Conservation (phyloP, 2,797 vertebrate species). For the Sphenopsis melanotis region DNA sequence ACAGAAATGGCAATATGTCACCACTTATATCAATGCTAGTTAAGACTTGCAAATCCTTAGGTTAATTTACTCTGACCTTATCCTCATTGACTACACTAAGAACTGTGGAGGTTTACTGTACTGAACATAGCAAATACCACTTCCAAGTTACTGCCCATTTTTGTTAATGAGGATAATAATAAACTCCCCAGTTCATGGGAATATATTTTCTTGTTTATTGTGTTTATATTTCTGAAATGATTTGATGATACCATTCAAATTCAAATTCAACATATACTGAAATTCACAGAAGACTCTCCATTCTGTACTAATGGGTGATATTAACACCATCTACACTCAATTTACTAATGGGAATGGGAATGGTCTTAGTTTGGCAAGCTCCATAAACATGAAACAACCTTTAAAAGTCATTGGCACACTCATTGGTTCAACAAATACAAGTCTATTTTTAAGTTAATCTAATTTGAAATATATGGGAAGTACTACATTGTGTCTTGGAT, state of each 20-base stretch:
- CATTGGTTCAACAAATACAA: background rate
- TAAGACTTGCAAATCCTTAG: background rate
- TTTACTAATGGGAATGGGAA: background rate
- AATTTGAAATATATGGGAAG: background rate
- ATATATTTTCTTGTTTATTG: background rate
- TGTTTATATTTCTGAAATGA: background rate
- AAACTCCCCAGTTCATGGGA: background rate
- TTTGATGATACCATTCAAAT: background rate
- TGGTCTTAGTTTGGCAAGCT: background rate
- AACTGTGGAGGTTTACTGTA: background rate
- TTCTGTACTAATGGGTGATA: background rate
- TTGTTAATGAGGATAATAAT: background rate
- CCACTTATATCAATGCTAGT: background rate
- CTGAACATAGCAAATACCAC: background rate
- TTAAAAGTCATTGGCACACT: background rate
- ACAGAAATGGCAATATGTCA: background rate
- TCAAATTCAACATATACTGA: background rate
- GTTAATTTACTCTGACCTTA: constrained; percentile 4
- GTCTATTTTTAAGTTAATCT: background rate
- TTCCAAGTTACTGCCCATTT: background rate
- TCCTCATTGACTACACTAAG: background rate
- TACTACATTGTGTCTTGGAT: background rate
- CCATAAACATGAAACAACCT: background rate
- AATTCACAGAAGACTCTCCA: background rate
- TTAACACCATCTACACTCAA: background rate